Conservation (phyloP, 1,140 invertebrate genomes). For the Coptotermes formosanus region DNA sequence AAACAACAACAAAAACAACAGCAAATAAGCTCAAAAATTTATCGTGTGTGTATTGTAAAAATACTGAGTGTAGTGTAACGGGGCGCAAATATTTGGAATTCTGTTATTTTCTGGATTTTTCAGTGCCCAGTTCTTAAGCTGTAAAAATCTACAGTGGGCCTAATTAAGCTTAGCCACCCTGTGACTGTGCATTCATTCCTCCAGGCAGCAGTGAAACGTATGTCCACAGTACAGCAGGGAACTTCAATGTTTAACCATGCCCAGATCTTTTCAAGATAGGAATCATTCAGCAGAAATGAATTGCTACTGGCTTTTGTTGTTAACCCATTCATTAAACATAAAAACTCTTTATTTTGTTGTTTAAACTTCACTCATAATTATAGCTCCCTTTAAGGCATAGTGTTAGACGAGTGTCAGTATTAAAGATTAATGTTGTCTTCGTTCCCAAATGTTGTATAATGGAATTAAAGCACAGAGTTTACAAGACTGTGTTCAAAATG, state of each 20-base stretch:
- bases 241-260: background rate
- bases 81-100: background rate
- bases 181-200: background rate
- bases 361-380: background rate
- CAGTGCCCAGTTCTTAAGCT: background rate
- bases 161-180: background rate
- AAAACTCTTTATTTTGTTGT: background rate
- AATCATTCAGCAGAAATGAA: background rate
- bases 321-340: background rate
- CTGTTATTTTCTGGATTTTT: background rate
- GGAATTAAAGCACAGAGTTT: no score
- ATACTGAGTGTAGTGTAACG: background rate
- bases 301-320: background rate
- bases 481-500: no score
- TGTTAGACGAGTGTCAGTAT: background rate
- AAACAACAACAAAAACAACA: background rate
- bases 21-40: background rate
- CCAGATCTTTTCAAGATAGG: background rate
- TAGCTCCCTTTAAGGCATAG: background rate
- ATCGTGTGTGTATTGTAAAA: background rate
- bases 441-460: no score
- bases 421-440: background rate
- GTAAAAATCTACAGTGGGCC: conserved; percentile 13
- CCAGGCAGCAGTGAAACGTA: background rate
- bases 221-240: background rate